Conservation (phyloP, 1,140 invertebrate genomes). For the Magallana gigas region DNA sequence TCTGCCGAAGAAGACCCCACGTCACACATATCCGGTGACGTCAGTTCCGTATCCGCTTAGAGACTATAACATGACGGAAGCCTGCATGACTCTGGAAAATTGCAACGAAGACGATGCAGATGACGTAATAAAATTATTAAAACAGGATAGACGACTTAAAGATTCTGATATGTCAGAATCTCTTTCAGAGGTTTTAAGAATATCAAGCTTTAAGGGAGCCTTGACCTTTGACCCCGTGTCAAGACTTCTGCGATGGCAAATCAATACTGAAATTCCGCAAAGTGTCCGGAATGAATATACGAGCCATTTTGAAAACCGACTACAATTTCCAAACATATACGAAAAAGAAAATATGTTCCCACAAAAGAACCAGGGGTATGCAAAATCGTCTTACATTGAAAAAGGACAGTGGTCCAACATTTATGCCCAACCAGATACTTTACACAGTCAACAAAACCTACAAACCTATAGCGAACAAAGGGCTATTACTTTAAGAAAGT, state of each 20-base stretch:
- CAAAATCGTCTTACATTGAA: not conserved
- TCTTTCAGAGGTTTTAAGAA: conserved; percentile 47
- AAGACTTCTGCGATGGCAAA: conserved; percentile 54
- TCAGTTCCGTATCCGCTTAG: conserved; percentile 55
- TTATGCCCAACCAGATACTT: not conserved
- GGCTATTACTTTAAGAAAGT: not conserved
- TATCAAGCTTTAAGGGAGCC: conserved; percentile 46
- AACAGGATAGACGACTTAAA: conserved; percentile 1
- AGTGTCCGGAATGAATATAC: not conserved
- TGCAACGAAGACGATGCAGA: conserved; percentile 31
- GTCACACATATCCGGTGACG: conserved; percentile 42
- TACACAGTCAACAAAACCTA: not conserved
- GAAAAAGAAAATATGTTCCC: not conserved
- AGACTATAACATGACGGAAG: conserved; percentile 49
- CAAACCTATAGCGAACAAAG: not conserved
- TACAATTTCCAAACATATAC: not conserved
- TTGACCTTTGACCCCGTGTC: conserved; percentile 49
- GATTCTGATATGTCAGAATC: not conserved
- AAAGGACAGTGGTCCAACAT: not conserved
- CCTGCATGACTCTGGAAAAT: conserved; percentile 44
- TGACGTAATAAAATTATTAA: conserved; percentile 16
- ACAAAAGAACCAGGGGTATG: not conserved
- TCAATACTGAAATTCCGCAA: conserved; percentile 36
- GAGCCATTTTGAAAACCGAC: not conserved
- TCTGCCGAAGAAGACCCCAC: conserved; percentile 42